A percentile compares a stretch with the other conserved stretches of the same genome.
Evolutionary conservation across 1,140 invertebrate species (phyloP).

Genomic region (Potamilus streckersoni): DNA sequence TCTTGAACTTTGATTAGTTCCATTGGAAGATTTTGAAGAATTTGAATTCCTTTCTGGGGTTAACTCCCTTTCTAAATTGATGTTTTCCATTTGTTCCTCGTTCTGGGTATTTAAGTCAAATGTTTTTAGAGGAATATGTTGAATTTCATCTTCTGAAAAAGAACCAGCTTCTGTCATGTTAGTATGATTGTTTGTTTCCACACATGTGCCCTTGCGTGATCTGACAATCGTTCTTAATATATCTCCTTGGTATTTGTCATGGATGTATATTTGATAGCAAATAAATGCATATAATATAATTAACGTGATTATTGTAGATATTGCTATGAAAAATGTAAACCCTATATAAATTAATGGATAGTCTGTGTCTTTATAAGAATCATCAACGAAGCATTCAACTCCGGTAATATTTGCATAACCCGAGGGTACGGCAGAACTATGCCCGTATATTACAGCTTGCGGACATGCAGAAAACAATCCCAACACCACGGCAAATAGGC

Average conservation of each 20-base stretch:
- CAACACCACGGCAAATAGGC: conserved; percentile 7
- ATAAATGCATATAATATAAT: conserved; percentile 22
- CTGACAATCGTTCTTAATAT: not conserved
- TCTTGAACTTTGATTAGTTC: too few relatives aligned
- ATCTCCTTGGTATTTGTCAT: not conserved
- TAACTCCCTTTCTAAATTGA: not conserved
- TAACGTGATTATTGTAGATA: not conserved
- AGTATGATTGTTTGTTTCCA: not conserved
- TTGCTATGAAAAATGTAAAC: conserved; percentile 9
- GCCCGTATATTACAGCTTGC: conserved; percentile 22
- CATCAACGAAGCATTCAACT: conserved; percentile 23
- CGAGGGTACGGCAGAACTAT: not conserved
- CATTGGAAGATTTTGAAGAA: too few relatives aligned
- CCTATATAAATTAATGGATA: conserved; percentile 12
- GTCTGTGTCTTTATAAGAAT: conserved; percentile 3
- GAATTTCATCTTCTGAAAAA: not conserved
- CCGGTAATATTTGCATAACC: conserved; percentile 1
- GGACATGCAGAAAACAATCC: conserved; percentile 15
- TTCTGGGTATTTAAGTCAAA: not conserved
- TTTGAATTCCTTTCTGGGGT: too few relatives aligned
- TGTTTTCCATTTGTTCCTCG: not conserved
- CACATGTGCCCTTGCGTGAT: not conserved
- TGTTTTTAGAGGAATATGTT: conserved; percentile 1
- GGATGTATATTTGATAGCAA: conserved; percentile 2
- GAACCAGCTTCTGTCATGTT: not conserved